Conservation (phyloP, 2,797 vertebrate species). For the Channa striata region DNA sequence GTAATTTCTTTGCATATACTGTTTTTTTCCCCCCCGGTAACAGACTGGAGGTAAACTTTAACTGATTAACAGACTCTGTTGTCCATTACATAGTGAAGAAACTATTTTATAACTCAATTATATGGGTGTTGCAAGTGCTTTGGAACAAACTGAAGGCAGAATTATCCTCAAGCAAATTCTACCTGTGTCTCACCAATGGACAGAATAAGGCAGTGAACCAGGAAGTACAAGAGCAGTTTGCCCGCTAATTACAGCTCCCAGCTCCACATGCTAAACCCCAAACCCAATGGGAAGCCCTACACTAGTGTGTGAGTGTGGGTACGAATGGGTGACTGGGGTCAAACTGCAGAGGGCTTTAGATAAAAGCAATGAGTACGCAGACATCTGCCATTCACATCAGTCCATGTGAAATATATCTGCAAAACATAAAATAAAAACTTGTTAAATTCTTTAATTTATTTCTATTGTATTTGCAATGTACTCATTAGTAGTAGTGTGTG, state of each 20-base stretch:
- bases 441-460: no score
- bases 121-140: background rate
- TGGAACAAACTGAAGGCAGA: background rate
- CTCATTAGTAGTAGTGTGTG: background rate
- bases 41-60: background rate
- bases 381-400: background rate
- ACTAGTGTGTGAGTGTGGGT: no score
- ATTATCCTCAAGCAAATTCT: background rate
- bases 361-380: background rate
- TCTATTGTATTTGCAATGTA: no score
- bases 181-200: background rate
- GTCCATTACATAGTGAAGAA: slow-evolving; percentile 1
- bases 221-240: no score
- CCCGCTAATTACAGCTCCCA: background rate
- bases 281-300: background rate
- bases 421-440: no score
- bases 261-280: background rate
- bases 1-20: no score
- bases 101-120: background rate
- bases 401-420: background rate
- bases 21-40: background rate
- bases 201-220: no score
- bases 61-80: background rate
- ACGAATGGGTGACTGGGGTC: background rate
- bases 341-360: background rate